Base-by-base conservation (phyloP, 1,140 invertebrate species). In the Dreissena polymorpha region DNA sequence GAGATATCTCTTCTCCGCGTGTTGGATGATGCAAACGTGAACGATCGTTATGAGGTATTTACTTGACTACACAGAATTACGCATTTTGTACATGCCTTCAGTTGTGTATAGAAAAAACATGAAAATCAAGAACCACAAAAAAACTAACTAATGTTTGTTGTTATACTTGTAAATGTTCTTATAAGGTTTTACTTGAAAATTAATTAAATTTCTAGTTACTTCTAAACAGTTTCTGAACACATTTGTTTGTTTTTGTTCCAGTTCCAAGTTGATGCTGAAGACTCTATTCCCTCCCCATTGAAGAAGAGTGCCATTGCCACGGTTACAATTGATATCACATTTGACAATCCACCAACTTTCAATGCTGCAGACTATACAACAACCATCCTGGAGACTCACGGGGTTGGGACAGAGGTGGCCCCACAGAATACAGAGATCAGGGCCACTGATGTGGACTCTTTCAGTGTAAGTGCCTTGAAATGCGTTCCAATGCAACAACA, bases 291-390 rank as follows among this genome's bases (percentile, higher is more conserved):
- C 18, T 72, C 72, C 7, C 16, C 60, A 14, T 71, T 83, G 64
- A 77, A 16, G 27, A 63, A 57, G 23, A 39, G n/a, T 51, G 75
- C 67, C 1, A 75, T 75, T 25, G 79, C 87, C n/a, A 85, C 63
- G 27, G 89, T 90, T 0, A 85, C 16, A n/a, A 90, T 91, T 25
- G 81, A 74, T 18, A 86, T 91, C 75, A 86, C 89, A 51, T 82
- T 87, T 16, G 93, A 94, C 71, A 67, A 75, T 16, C 73, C 84
- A 71, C 89, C 89, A 50, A 51, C 13, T 5, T 89, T 89, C 72
- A 63, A 68, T 50, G 63, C 72, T 25, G 75, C 85, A 2, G 96
- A 95, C 94, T 97, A 97, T 91, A 95, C 94, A 27, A 97, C 97
- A 87, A 95, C 96, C 83, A 94, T 97, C 0, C 93, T 27, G 8